Evolutionary conservation across 2,888 invertebrate species (phyloP).

Genomic region (Macrostomum cliftonense): DNA sequence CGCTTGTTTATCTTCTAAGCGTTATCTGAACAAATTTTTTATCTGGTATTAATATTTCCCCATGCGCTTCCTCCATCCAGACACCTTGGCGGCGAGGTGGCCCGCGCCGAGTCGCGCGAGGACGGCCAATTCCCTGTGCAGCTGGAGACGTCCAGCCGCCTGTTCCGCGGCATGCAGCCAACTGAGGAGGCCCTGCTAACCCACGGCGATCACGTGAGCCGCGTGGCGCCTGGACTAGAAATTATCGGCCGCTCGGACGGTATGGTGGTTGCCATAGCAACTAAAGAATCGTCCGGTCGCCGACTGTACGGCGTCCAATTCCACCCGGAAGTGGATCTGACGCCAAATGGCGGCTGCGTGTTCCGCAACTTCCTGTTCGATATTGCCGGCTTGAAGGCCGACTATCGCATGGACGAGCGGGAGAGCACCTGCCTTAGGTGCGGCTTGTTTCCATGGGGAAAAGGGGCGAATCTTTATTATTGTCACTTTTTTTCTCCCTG

Average conservation of each 20-base stretch:
- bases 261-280: slow-evolving; percentile 32
- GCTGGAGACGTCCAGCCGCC: slow-evolving; percentile 63
- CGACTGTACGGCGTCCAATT: slow-evolving; percentile 69
- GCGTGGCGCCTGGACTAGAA: slow-evolving; percentile 68
- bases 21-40: no score
- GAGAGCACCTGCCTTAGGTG: slow-evolving; percentile 74
- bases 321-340: slow-evolving; percentile 93
- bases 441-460: no score
- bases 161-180: slow-evolving; percentile 76
- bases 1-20: no score
- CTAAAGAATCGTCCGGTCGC: not conserved
- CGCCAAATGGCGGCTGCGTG: slow-evolving; percentile 71
- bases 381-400: slow-evolving; percentile 63
- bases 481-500: no score
- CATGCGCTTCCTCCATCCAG: no score
- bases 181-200: slow-evolving; percentile 76
- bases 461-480: slow-evolving; percentile 28
- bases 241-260: slow-evolving; percentile 50
- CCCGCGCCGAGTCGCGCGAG: slow-evolving; percentile 66
- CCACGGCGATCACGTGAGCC: slow-evolving; percentile 86
- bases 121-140: slow-evolving; percentile 79
- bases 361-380: slow-evolving; percentile 81
- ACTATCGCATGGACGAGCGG: slow-evolving; percentile 67
- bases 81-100: slow-evolving; percentile 61
- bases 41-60: no score